Evolutionary conservation across 2,888 invertebrate species (phyloP).

Genomic region (Ophion slaviceki): DNA sequence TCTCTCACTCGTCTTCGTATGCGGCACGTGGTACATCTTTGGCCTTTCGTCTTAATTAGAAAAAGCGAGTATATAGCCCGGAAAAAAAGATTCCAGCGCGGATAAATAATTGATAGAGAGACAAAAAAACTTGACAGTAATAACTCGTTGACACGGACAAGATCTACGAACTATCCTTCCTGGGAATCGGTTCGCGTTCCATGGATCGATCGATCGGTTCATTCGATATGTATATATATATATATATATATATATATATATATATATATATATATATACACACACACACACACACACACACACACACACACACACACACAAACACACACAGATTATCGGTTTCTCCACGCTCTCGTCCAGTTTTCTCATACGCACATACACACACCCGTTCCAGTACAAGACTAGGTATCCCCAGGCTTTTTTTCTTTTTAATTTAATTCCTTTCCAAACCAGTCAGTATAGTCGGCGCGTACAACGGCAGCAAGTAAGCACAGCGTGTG

Average conservation of each 20-base stretch:
- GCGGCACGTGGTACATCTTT: not conserved
- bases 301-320: not conserved
- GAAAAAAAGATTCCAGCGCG: conserved; percentile 12
- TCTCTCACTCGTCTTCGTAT: not conserved
- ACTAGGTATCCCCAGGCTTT: conserved; percentile 50
- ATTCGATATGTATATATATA: conserved; percentile 12
- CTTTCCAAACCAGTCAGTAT: conserved; percentile 58
- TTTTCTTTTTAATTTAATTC: conserved; percentile 44
- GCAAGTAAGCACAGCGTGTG: conserved; percentile 38
- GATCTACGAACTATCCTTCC: conserved; percentile 55
- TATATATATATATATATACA: conserved; percentile 7
- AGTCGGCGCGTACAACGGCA: conserved; percentile 48
- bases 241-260: not conserved
- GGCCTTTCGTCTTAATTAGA: conserved; percentile 32
- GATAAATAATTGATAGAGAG: conserved; percentile 21
- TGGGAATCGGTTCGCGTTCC: conserved; percentile 43
- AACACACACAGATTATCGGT: not conserved
- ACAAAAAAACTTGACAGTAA: conserved; percentile 46
- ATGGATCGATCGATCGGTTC: conserved; percentile 56
- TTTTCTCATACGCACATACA: conserved; percentile 44
- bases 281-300: not conserved
- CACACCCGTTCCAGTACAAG: conserved; percentile 20
- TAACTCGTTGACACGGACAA: conserved; percentile 57
- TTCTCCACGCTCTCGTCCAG: conserved; percentile 45
- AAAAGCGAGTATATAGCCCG: conserved; percentile 1